Conservation (phyloP, 2,113 vertebrate genomes). For the Urocynchramus pylzowi region DNA sequence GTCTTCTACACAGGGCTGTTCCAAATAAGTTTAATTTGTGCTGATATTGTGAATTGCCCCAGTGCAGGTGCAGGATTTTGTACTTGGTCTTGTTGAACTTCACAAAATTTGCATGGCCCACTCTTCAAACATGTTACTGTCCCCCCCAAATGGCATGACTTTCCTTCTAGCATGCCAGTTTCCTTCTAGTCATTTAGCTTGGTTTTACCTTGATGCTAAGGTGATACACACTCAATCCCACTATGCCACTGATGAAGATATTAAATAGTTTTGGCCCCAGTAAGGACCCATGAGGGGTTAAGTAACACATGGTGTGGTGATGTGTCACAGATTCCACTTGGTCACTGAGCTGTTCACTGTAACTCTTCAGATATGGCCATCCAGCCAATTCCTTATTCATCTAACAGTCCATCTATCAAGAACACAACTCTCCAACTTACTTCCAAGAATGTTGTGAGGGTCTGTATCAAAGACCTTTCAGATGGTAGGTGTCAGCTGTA, state of each 20-base stretch:
- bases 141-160: neutral
- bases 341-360: neutral
- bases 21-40: neutral
- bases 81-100: neutral
- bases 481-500: neutral
- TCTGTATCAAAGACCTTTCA: neutral
- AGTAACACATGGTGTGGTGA: neutral
- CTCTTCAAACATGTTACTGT: neutral
- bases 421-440: neutral
- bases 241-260: neutral
- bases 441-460: neutral
- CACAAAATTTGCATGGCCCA: neutral
- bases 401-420: neutral
- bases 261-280: neutral
- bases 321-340: neutral
- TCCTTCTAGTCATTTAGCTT: neutral
- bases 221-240: neutral
- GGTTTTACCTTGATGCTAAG: neutral
- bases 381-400: neutral
- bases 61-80: neutral
- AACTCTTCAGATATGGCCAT: neutral
- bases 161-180: neutral
- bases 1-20: neutral
- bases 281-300: accelerated
- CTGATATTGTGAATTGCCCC: neutral